These are phyloP conservation scores for Papilio glaucus DNA, from an alignment of 1,140 invertebrate genomes.

Conservation along the genomic window DNA sequence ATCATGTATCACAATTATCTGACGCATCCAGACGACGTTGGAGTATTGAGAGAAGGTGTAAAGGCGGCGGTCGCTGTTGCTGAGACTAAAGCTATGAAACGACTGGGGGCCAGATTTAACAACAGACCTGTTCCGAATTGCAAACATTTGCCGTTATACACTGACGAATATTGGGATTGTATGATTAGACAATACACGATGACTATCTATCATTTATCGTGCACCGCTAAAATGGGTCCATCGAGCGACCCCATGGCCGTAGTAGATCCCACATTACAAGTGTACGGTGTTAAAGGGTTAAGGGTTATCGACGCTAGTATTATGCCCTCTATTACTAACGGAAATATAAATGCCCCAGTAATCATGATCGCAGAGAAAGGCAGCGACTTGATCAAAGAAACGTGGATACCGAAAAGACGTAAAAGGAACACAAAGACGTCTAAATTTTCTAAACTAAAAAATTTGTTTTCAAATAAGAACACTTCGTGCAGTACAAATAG, in stretches of 20 bases:
- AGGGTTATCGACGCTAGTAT: constrained; percentile 92
- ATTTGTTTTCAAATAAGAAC: constrained; percentile 49
- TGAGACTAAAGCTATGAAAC: constrained; percentile 88
- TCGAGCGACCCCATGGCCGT: constrained; percentile 90
- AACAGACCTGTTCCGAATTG: constrained; percentile 90
- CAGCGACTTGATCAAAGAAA: constrained; percentile 91
- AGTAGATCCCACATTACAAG: constrained; percentile 90
- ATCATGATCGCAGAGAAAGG: constrained; percentile 98
- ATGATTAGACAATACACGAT: constrained; percentile 91
- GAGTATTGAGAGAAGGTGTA: constrained; percentile 91
- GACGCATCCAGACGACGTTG: constrained; percentile 91
- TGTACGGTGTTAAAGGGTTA: constrained; percentile 89
- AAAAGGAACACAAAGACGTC: constrained; percentile 65
- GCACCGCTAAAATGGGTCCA: constrained; percentile 94
- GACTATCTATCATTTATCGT: constrained; percentile 94
- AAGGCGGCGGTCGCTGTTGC: constrained; percentile 93
- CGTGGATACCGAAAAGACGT: constrained; percentile 84
- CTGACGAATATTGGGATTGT: constrained; percentile 94
- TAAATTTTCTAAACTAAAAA: constrained; percentile 53
- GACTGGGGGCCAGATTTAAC: constrained; percentile 90
- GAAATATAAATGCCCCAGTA: constrained; percentile 93
- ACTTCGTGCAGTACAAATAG: constrained; percentile 48
- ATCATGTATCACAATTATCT: constrained; percentile 95
- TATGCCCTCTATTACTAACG: constrained; percentile 92
- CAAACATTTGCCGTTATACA: constrained; percentile 88